phyloP scores from a whole-genome alignment of 2,888 invertebrate genomes.

The Agrenia bidenticulata region DNA sequence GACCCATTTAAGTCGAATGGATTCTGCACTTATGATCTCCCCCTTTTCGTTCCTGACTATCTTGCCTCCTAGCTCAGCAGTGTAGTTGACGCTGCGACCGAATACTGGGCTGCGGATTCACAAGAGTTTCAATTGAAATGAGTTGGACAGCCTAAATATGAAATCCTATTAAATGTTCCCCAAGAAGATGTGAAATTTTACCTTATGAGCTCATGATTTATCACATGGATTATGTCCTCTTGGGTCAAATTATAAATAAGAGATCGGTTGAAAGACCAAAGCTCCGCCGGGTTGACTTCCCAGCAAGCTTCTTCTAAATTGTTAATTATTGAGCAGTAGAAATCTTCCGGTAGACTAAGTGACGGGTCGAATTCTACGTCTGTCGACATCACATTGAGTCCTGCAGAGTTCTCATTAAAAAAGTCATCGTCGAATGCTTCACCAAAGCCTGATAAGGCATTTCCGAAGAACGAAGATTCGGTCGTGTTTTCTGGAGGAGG shows the following conservation, averaged over 20 bases:
- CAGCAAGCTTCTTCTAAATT: conserved; percentile 65
- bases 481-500: background rate
- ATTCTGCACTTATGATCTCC: conserved; percentile 65
- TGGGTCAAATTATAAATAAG: conserved; percentile 62
- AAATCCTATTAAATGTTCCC: background rate
- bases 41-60: conserved; percentile 61
- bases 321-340: conserved; percentile 68
- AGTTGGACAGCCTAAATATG: background rate
- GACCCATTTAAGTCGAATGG: conserved; percentile 66
- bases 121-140: no score
- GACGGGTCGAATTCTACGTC: conserved; percentile 61
- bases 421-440: conserved; percentile 42
- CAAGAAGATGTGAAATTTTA: conserved; percentile 40
- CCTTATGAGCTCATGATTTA: conserved; percentile 63
- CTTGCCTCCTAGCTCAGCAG: conserved; percentile 65
- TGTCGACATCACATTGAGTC: background rate
- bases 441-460: conserved; percentile 41
- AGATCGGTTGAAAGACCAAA: conserved; percentile 67
- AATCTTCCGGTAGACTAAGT: conserved; percentile 61
- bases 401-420: conserved; percentile 11
- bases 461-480: conserved; percentile 5
- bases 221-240: conserved; percentile 64
- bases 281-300: conserved; percentile 67
- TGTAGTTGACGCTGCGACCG: conserved; percentile 67
- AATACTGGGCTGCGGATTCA: conserved; percentile 68